Evolutionary conservation across 2,797 vertebrate genomes (phyloP), one percentile per base, ranked within the genome.

Genomic region (Dendrocincla fuliginosa): DNA sequence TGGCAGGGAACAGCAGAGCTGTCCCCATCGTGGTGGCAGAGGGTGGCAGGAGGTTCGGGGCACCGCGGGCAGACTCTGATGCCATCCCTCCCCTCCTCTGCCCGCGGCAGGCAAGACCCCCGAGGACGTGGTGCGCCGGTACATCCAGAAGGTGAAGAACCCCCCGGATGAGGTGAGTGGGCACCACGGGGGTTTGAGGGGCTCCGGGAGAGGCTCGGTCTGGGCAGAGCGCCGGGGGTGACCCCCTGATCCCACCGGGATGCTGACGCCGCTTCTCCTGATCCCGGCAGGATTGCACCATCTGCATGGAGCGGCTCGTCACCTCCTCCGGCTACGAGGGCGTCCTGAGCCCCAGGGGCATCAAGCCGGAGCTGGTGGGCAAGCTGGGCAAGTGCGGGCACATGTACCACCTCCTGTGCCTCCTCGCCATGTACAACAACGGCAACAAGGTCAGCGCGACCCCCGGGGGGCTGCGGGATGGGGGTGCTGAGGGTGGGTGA

Each of bases 361-460:
- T 99, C 95, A 98, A 99, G 95, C 98, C 99, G 0, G 99, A 99
- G 97, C 97, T 99, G 80, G 99, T 99, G 94, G 99, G 99, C 95
- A 99, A 99, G 97, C 97, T 99, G 98, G 99, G 99, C 97, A 99
- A 98, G 97, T 99, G 99, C 3, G 99, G 98, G 61, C 99, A 99
- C 97, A 98, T 99, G 98, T 99, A 99, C 98, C 99, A 99, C 98
- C 98, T 99, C 96, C 98, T 99, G 95, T 99, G 99, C 97, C 98
- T 99, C 92, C 98, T 99, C 93, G 99, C 99, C 97, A 99, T 99
- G 99, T 99, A 99, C 98, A 99, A 98, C 98, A 99, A 99, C 7
- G 99, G 99, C 97, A 99, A 99, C 98, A 99, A 99, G 99, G 99
- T 99, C 97, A 97, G 98, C 6, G 3, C 5, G 37, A 22, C 44